Evolutionary conservation across 2,888 invertebrate genomes (phyloP).

Genomic region (Perizoma affinitatum): DNA sequence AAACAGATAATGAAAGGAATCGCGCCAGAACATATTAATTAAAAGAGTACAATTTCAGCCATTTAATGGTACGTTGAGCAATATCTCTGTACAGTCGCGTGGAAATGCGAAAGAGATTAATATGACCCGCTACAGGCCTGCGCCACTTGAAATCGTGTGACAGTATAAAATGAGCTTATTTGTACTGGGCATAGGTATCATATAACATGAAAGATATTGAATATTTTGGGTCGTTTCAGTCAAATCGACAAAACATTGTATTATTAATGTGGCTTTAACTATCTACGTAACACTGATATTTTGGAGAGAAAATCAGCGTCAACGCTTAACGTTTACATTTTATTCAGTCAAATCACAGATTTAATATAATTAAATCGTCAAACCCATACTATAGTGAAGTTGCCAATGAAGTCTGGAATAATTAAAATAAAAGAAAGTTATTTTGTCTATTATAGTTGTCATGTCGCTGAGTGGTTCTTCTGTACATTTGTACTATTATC

Average conservation of each 20-base stretch:
- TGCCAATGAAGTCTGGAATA: too few species aligned
- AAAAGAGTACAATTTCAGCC: slow-evolving; percentile 63
- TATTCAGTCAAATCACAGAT: too few species aligned
- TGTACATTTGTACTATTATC: background rate
- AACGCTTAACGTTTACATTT: too few species aligned
- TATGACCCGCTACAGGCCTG: slow-evolving; percentile 57
- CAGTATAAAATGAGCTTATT: slow-evolving; percentile 7
- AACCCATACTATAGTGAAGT: too few species aligned
- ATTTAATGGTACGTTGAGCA: slow-evolving; percentile 66
- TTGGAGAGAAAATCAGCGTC: too few species aligned
- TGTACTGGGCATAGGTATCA: background rate
- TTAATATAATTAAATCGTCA: too few species aligned
- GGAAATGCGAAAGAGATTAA: slow-evolving; percentile 76
- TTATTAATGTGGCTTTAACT: too few species aligned
- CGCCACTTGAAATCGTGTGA: background rate
- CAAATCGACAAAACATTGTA: too few species aligned
- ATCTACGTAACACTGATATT: too few species aligned
- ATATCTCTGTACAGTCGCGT: slow-evolving; percentile 55
- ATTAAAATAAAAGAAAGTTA: too few species aligned
- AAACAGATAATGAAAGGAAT: slow-evolving; percentile 37
- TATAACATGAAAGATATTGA: background rate
- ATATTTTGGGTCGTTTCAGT: background rate
- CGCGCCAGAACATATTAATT: slow-evolving; percentile 58
- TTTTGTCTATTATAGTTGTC: too few species aligned
- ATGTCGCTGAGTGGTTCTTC: slow-evolving; percentile 6